Base-by-base conservation (phyloP, 2,797 vertebrate genomes). In the Todus mexicanus region DNA sequence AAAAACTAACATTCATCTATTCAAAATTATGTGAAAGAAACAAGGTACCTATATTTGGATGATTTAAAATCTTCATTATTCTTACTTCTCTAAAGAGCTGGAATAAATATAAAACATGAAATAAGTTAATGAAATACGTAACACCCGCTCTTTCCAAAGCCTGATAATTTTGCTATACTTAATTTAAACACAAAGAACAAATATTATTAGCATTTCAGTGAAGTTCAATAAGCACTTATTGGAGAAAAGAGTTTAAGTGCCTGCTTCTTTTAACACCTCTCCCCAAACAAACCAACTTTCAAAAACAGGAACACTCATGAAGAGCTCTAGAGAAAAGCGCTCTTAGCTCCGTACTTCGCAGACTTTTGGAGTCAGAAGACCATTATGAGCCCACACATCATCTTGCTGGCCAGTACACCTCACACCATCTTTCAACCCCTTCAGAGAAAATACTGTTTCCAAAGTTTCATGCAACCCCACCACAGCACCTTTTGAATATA, bases 21-120 rank as follows among this genome's bases (percentile, higher is more conserved):
- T 56, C 17, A 27, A 66, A 66, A 54, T 70, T 17, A 70, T 4
- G n/a, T 70, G 27, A 87, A 95, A 90, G 70, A 96, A 96, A 84
- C 19, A 89, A 93, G 97, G 98, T 98, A 99, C 99, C 99, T 97
- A 99, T 99, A 97, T 99, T 99, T 93, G 99, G 99, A 98, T 99
- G 99, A 98, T 99, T 99, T 98, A 99, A 98, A 97, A 99, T 99
- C 98, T 99, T 99, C 99, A 99, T 99, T 98, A 99, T 99, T 98
- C 99, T 98, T 97, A 99, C 99, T 98, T 99, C 99, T 98, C 99
- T 99, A 98, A 99, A 99, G 97, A 99, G 99, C 99, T 99, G 98
- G 93, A 98, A 98, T 87, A 92, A 65, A 96, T 31, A 84, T 56
- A 91, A 78, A 85, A 85, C 76, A 63, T 43, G 12, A 92, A 89